These are phyloP conservation scores for Sus cebifrons DNA, from an alignment of 2,797 vertebrate genomes.

Conservation along the genomic window DNA sequence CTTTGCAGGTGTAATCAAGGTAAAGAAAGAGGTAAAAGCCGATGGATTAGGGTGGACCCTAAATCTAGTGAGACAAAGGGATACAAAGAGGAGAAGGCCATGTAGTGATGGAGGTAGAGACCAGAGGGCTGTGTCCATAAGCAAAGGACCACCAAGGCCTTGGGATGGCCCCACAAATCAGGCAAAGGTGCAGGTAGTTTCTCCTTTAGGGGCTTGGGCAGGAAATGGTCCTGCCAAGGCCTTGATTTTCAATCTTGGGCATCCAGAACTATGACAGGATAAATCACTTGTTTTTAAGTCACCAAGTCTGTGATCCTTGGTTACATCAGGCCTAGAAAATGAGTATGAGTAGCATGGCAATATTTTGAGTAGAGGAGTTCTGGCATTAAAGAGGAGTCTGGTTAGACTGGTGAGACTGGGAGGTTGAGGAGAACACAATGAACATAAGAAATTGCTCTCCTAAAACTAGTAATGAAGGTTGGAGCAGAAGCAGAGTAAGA, in stretches of 20 bases:
- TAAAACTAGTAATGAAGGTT: background rate
- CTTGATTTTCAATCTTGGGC: background rate
- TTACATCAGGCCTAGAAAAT: background rate
- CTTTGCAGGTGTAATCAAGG: background rate
- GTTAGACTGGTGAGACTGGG: background rate
- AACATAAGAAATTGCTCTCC: background rate
- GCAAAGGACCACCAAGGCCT: rapidly evolving
- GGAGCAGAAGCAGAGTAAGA: background rate
- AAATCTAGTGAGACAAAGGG: background rate
- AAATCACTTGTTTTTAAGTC: background rate
- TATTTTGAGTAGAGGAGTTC: background rate
- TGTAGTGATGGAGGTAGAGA: background rate
- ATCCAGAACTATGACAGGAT: background rate
- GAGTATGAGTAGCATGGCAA: background rate
- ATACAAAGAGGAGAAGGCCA: background rate
- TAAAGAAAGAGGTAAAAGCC: background rate
- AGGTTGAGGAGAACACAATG: background rate
- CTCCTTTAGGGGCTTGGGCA: background rate
- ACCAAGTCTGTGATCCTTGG: background rate
- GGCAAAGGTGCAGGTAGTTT: rapidly evolving
- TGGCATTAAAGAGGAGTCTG: background rate
- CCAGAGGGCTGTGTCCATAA: background rate
- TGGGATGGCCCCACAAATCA: background rate
- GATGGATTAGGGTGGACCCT: background rate
- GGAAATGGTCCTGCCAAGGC: background rate